A percentile compares a stretch with the other conserved stretches of the same genome.
These are phyloP conservation scores for Nymphalis polychloros DNA, from an alignment of 2,888 invertebrate genomes.

Conservation along the genomic window DNA sequence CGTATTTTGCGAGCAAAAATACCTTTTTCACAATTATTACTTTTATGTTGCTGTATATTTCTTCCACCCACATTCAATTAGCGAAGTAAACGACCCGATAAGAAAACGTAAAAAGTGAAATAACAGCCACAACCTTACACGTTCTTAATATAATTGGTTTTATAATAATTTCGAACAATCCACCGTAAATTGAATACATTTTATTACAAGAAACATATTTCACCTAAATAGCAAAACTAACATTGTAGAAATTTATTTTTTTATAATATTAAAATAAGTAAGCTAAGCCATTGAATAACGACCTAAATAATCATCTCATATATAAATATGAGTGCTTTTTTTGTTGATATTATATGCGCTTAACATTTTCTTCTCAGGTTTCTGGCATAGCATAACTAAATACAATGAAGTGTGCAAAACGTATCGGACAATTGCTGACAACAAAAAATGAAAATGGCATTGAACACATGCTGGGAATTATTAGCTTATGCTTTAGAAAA, in stretches of 20 bases:
- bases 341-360: too few species aligned
- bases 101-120: slow-evolving; percentile 20
- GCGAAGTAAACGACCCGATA: slow-evolving; percentile 15
- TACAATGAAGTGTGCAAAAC: too few species aligned
- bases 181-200: slow-evolving; percentile 1
- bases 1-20: not conserved
- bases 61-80: slow-evolving; percentile 20
- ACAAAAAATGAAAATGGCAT: too few species aligned
- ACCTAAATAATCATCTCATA: too few species aligned
- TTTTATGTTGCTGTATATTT: slow-evolving; percentile 1
- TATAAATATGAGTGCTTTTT: not conserved
- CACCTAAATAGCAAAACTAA: not conserved
- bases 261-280: not conserved
- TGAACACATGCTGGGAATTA: too few species aligned
- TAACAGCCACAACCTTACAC: slow-evolving; percentile 10
- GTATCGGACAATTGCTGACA: too few species aligned
- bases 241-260: not conserved
- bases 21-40: not conserved
- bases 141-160: slow-evolving; percentile 12
- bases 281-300: not conserved
- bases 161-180: slow-evolving; percentile 7
- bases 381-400: too few species aligned
- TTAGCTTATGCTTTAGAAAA: too few species aligned
- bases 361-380: too few species aligned
- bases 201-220: not conserved